Percentiles rank a stretch among this genome's conserved stretches.
Evolutionary conservation across 2,888 invertebrate species (phyloP).

Genomic region (Stramonita haemastoma): DNA sequence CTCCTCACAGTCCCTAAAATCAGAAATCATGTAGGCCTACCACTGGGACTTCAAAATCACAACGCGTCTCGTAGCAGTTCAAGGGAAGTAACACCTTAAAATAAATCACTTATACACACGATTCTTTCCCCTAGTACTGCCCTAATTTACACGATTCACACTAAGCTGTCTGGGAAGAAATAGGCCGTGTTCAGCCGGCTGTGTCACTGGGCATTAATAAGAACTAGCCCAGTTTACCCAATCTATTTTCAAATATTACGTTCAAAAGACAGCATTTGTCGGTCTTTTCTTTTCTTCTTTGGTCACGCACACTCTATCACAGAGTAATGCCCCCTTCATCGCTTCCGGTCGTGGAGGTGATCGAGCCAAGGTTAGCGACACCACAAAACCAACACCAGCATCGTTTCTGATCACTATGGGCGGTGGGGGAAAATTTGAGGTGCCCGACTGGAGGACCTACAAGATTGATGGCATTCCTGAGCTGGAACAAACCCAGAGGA

Average conservation of each 20-base stretch:
- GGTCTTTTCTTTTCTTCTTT: neutral
- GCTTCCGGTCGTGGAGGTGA: constrained; percentile 37
- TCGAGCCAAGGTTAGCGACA: constrained; percentile 29
- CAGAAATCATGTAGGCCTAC: too few relatives aligned
- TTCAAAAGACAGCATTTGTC: neutral
- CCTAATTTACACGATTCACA: neutral
- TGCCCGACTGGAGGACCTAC: constrained; percentile 67
- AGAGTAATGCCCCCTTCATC: constrained; percentile 8
- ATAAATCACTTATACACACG: neutral
- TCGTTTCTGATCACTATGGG: constrained; percentile 23
- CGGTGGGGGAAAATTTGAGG: constrained; percentile 47
- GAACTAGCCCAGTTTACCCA: neutral
- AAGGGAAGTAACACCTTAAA: neutral
- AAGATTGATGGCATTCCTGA: constrained; percentile 65
- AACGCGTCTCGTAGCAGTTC: neutral
- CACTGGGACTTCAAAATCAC: too few relatives aligned
- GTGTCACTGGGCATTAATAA: neutral
- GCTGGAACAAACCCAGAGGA: constrained; percentile 56
- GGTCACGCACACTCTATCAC: neutral
- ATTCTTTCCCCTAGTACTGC: neutral
- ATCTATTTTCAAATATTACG: neutral
- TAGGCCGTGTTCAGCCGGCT: neutral
- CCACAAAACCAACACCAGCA: neutral
- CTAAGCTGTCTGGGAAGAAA: neutral
- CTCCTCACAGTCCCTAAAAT: too few relatives aligned